These are phyloP conservation scores for Ginglymostoma cirratum DNA, from an alignment of 2,113 vertebrate species.

Conservation along the genomic window DNA sequence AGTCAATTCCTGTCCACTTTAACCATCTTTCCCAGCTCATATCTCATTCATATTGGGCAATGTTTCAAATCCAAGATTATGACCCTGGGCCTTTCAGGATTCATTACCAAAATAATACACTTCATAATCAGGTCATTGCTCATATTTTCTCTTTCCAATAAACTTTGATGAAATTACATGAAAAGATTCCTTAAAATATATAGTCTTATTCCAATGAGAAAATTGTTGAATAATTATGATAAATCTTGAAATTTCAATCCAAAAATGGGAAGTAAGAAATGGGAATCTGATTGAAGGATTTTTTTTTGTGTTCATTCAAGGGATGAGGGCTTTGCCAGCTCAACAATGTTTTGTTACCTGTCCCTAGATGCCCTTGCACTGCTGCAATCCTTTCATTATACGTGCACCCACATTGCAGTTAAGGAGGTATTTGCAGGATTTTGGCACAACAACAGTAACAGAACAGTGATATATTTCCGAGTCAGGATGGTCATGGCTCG, in stretches of 20 bases:
- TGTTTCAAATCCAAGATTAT: neutral
- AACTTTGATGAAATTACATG: neutral
- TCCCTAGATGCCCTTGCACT: too few relatives aligned
- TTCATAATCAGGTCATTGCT: neutral
- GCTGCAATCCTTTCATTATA: too few relatives aligned
- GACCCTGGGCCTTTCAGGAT: neutral
- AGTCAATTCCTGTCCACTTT: neutral
- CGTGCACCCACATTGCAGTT: too few relatives aligned
- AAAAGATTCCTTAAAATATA: neutral
- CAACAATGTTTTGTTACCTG: too few relatives aligned
- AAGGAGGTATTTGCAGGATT: too few relatives aligned
- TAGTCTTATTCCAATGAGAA: neutral
- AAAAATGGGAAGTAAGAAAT: neutral
- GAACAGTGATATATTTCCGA: too few relatives aligned
- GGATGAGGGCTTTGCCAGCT: too few relatives aligned
- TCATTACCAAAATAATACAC: neutral
- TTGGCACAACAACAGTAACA: too few relatives aligned
- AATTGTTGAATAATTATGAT: neutral
- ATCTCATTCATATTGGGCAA: neutral
- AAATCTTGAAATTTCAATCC: neutral
- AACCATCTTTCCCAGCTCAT: neutral
- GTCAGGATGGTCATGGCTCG: too few relatives aligned
- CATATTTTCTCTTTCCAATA: neutral
- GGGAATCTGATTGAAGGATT: neutral
- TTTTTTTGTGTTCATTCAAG: too few relatives aligned